phyloP scores from a whole-genome alignment of 2,888 invertebrate genomes.

The Acanthosepion esculentum region DNA sequence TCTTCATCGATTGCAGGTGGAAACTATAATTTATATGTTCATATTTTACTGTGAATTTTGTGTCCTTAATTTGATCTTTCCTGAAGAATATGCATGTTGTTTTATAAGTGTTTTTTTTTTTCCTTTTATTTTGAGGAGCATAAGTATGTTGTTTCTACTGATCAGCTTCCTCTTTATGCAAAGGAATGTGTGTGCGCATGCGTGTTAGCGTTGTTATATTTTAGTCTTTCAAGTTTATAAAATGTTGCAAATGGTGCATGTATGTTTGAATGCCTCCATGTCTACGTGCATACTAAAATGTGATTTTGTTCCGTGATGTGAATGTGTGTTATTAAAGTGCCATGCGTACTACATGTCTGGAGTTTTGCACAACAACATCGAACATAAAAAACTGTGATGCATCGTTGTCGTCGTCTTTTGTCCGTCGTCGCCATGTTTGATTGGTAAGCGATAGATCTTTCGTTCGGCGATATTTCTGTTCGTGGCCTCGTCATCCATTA shows the following conservation, averaged over 20 bases:
- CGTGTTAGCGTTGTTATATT: neutral
- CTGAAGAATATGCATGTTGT: too few species aligned
- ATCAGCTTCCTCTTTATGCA: neutral
- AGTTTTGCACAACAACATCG: neutral
- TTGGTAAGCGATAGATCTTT: neutral
- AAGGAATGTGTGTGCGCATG: neutral
- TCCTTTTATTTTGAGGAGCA: neutral
- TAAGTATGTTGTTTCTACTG: neutral
- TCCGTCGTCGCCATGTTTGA: conserved; percentile 33
- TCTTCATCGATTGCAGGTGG: too few species aligned
- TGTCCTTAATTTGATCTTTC: too few species aligned
- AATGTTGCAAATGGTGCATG: neutral
- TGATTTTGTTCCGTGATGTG: neutral
- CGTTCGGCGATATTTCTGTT: neutral
- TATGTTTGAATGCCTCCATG: neutral
- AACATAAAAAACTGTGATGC: neutral
- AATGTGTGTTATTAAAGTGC: neutral
- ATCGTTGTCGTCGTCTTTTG: neutral
- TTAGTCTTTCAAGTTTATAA: neutral
- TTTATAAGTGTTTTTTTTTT: too few species aligned
- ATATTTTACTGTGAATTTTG: too few species aligned
- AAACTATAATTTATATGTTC: too few species aligned
- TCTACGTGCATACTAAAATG: neutral
- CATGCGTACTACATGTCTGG: neutral
- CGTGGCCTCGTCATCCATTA: conserved; percentile 38